A percentile compares a stretch with the other conserved stretches of the same genome.
phyloP scores from a whole-genome alignment of 1,140 invertebrate genomes.

The Trissolcus basalis region DNA sequence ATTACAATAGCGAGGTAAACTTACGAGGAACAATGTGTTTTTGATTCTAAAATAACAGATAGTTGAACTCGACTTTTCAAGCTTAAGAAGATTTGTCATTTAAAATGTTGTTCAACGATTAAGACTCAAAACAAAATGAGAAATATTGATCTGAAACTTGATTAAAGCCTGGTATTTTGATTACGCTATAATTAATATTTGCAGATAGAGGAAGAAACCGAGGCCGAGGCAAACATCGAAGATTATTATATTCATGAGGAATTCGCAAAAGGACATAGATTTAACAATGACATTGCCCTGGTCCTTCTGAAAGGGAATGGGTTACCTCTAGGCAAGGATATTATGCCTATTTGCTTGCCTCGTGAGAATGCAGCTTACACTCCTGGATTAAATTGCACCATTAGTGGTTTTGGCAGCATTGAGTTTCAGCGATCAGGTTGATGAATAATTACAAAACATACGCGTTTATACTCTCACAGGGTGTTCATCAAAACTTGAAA shows the following conservation, averaged over 20 bases:
- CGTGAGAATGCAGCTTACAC: conserved; percentile 74
- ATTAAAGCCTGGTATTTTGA: no score
- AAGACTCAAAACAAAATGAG: no score
- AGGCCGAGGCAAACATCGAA: conserved; percentile 82
- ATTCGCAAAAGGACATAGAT: conserved; percentile 80
- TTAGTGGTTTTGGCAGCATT: conserved; percentile 87
- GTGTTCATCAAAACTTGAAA: no score
- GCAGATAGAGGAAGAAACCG: conserved; percentile 79
- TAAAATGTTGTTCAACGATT: no score
- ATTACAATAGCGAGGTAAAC: conserved; percentile 82
- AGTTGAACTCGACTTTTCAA: no score
- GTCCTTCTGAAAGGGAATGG: conserved; percentile 81
- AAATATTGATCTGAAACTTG: no score
- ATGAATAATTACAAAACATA: conserved; percentile 17
- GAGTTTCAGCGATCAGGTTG: conserved; percentile 73
- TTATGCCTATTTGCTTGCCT: conserved; percentile 87
- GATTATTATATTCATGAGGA: conserved; percentile 82
- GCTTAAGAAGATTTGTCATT: no score
- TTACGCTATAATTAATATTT: conserved; percentile 20
- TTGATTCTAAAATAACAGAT: conserved; percentile 7
- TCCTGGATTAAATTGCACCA: conserved; percentile 82
- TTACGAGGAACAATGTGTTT: conserved; percentile 38
- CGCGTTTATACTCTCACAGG: background rate
- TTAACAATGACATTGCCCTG: conserved; percentile 86
- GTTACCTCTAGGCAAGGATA: conserved; percentile 80